These are phyloP conservation scores for Chydorus sphaericus DNA, from an alignment of 2,888 invertebrate species.

Conservation along the genomic window DNA sequence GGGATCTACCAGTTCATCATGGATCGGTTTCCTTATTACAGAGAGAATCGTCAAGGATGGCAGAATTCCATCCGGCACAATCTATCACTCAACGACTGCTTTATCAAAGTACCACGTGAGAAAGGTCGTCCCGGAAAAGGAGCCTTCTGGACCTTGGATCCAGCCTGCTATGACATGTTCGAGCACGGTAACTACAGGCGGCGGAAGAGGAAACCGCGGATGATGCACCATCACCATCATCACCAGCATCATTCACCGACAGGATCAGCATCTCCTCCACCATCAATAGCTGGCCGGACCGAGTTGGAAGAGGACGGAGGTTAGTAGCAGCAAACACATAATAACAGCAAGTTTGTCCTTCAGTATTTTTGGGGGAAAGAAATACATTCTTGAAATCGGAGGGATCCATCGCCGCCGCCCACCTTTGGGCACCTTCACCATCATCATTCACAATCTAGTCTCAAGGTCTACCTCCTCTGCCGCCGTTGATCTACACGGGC, in stretches of 20 bases:
- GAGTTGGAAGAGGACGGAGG: not conserved
- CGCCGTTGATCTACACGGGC: no score
- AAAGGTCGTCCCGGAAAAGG: conserved; percentile 97
- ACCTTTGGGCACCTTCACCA: no score
- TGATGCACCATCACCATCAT: not conserved
- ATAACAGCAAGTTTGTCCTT: not conserved
- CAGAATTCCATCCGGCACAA: conserved; percentile 96
- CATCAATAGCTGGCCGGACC: not conserved
- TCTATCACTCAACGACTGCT: conserved; percentile 87
- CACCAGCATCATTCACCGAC: not conserved
- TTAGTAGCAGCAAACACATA: no score
- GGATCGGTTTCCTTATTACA: conserved; percentile 91
- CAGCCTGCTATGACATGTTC: conserved; percentile 92
- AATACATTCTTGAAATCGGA: not conserved
- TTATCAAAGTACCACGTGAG: conserved; percentile 88
- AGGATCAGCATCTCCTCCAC: not conserved
- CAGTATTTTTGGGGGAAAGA: no score
- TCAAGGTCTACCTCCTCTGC: no score
- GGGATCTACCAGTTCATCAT: conserved; percentile 97
- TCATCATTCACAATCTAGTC: no score
- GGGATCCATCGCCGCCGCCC: conserved; percentile 2
- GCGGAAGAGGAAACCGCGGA: conserved; percentile 31
- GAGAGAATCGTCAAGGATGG: conserved; percentile 96
- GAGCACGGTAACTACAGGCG: conserved; percentile 91
- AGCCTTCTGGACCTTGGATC: conserved; percentile 92